phyloP scores from a whole-genome alignment of 2,113 vertebrate genomes.

The Rhipidura dahli region DNA sequence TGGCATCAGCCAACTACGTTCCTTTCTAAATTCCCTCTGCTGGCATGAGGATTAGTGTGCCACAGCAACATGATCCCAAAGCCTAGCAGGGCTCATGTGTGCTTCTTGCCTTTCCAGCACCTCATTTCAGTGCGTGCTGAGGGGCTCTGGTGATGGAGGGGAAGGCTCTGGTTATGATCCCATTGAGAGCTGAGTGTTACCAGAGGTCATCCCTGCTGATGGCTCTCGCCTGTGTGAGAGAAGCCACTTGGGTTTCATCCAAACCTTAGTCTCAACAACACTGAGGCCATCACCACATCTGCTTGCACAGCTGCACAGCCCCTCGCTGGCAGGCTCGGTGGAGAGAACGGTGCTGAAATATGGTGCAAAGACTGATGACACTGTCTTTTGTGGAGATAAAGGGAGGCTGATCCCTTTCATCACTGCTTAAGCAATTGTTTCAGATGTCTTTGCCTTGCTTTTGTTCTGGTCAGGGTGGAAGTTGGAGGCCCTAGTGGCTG shows the following conservation, averaged over 20 bases:
- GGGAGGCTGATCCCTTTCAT: constrained; percentile 23
- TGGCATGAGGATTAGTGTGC: background rate
- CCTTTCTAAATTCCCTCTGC: background rate
- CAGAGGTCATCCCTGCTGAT: background rate
- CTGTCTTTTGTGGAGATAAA: constrained; percentile 33
- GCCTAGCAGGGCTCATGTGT: background rate
- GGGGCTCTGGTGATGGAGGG: background rate
- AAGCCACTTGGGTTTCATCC: background rate
- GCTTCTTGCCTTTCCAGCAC: background rate
- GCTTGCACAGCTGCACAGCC: background rate
- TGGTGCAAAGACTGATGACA: constrained; percentile 25
- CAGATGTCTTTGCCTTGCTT: background rate
- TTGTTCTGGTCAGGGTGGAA: background rate
- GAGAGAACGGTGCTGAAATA: constrained; percentile 28
- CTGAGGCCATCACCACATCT: background rate
- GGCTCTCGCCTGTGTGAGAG: background rate
- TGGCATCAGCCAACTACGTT: background rate
- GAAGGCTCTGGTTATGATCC: background rate
- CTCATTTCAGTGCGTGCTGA: background rate
- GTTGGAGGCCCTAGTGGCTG: background rate
- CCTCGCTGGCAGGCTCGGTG: background rate
- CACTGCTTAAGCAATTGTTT: constrained; percentile 1
- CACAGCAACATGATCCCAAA: background rate
- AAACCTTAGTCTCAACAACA: background rate
- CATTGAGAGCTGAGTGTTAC: background rate